Base-by-base conservation (phyloP, 2,888 invertebrate species). In the Thera obeliscata region DNA sequence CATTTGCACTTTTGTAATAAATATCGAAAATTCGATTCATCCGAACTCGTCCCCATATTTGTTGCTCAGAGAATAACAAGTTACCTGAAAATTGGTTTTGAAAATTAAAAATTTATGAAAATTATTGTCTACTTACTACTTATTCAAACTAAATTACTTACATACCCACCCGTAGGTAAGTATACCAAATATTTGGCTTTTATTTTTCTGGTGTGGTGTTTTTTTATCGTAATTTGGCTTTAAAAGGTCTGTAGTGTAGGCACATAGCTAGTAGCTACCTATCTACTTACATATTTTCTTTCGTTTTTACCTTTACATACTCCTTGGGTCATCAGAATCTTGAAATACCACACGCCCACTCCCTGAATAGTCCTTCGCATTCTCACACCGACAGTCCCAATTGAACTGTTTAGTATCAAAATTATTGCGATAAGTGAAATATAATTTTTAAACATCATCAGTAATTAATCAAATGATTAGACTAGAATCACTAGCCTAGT, bases 21-120 rank as follows among this genome's bases (percentile, higher is more conserved):
- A 93, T 87, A 71, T 92, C 91, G 46, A 91, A 79, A 56, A 93
- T 79, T 66, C 90, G 80, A 66, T 91, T 88, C 38, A 86, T 70
- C 65, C 74, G 74, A 1, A 85, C 75, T 48, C 74, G 74, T 2
- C 79, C 80, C 89, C 89, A 92, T 60, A 87, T 73, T 78, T 82
- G 85, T 71, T 85, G 79, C 66, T 92, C 89, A 3, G 69, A 67
- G 68, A 74, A 91, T 49, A 92, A 55, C 38, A 79, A 49, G 11
- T 49, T 73, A 36, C 81, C 91, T 91, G 81, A 41, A 66, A 69
- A n/a, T n/a, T n/a, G n/a, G n/a, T n/a, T n/a, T n/a, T n/a, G n/a
- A n/a, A n/a, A n/a, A n/a, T n/a, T n/a, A n/a, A n/a, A n/a, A n/a
- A 72, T 1, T 22, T 22, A 0, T 22, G 22, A 22, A 22, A 22